phyloP scores from a whole-genome alignment of 1,140 invertebrate species.

The Halyomorpha halys region DNA sequence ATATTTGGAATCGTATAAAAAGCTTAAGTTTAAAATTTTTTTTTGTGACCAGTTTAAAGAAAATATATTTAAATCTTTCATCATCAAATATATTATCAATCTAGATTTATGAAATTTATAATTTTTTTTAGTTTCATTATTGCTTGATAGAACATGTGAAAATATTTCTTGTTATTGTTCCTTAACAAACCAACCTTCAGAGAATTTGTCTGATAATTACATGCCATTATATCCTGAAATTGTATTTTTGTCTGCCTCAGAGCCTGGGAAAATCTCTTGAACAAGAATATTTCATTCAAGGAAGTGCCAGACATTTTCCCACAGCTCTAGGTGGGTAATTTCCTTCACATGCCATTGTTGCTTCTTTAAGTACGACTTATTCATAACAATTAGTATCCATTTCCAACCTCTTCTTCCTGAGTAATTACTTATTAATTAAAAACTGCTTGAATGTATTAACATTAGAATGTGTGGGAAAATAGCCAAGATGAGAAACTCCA shows the following conservation, averaged over 20 bases:
- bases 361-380: constrained; percentile 19
- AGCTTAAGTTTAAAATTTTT: too few relatives aligned
- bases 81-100: too few relatives aligned
- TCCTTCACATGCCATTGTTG: constrained; percentile 24
- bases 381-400: constrained; percentile 24
- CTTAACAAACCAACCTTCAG: too few relatives aligned
- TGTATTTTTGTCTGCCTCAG: constrained; percentile 10
- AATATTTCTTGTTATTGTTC: too few relatives aligned
- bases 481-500: not conserved
- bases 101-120: too few relatives aligned
- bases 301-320: constrained; percentile 15
- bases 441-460: not conserved
- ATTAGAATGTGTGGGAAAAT: constrained; percentile 14
- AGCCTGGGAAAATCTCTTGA: constrained; percentile 23
- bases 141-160: too few relatives aligned
- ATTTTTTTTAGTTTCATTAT: too few relatives aligned
- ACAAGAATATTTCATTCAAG: constrained; percentile 20
- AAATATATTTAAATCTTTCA: too few relatives aligned
- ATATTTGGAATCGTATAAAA: too few relatives aligned
- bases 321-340: constrained; percentile 21
- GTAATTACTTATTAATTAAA: constrained; percentile 25
- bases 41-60: too few relatives aligned
- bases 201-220: not conserved
- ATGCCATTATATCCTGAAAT: not conserved
- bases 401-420: constrained; percentile 7